These are phyloP conservation scores for Drosophila mercatorum DNA, from an alignment of 2,888 invertebrate species.

Conservation along the genomic window DNA sequence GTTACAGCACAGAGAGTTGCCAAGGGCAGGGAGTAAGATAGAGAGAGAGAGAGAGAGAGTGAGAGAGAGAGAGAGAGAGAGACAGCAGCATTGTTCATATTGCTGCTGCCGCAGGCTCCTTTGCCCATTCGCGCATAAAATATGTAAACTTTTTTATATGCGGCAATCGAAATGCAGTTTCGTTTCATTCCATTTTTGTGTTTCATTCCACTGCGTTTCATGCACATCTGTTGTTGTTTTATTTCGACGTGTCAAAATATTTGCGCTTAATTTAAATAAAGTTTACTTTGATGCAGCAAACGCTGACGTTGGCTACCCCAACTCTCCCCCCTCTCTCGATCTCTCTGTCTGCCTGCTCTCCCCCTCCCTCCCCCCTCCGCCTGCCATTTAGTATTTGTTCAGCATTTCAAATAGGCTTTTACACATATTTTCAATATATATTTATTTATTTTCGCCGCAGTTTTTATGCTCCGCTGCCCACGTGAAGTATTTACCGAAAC, in stretches of 20 bases:
- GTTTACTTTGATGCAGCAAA: slow-evolving; percentile 63
- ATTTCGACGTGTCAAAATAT: slow-evolving; percentile 72
- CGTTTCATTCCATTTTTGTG: neutral
- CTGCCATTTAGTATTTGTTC: slow-evolving; percentile 57
- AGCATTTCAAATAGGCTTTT: slow-evolving; percentile 67
- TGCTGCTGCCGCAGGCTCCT: slow-evolving; percentile 27
- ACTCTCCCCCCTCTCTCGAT: too few relatives aligned
- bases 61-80: neutral
- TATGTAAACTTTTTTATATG: slow-evolving; percentile 36
- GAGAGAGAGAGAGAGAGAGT: neutral
- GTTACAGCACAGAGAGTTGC: slow-evolving; percentile 32
- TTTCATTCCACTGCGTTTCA: slow-evolving; percentile 1
- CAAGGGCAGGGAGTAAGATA: too few relatives aligned
- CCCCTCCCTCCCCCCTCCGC: neutral
- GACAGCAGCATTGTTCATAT: neutral
- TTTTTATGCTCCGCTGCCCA: slow-evolving; percentile 3
- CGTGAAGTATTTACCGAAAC: neutral
- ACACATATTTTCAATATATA: slow-evolving; percentile 59
- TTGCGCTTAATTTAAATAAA: slow-evolving; percentile 79
- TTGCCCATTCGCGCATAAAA: slow-evolving; percentile 46
- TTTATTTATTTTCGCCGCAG: slow-evolving; percentile 53
- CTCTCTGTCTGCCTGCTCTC: neutral
- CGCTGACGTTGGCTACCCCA: too few relatives aligned
- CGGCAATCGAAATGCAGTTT: slow-evolving; percentile 59
- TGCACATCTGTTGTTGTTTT: slow-evolving; percentile 34